Percentiles rank a stretch among this genome's conserved stretches.
Evolutionary conservation across 2,888 invertebrate genomes (phyloP).

Genomic region (Timandra comae): DNA sequence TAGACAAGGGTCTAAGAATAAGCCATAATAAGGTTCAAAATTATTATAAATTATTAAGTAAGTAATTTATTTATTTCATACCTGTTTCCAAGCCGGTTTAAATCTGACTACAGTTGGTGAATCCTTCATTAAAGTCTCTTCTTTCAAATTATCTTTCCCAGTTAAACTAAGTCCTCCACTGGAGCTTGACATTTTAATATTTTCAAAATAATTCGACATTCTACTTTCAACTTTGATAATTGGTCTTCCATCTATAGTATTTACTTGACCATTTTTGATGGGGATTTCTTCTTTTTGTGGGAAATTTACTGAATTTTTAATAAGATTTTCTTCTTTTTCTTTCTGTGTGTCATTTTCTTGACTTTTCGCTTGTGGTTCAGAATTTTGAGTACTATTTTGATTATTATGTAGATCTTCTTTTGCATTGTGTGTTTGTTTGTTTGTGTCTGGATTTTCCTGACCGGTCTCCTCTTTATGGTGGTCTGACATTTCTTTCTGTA

Average conservation of each 20-base stretch:
- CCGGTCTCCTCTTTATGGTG: background rate
- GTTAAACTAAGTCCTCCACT: slow-evolving; percentile 34
- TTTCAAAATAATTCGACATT: slow-evolving; percentile 47
- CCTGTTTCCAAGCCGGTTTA: slow-evolving; percentile 70
- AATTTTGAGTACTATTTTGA: slow-evolving; percentile 6
- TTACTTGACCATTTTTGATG: background rate
- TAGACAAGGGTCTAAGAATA: too few species aligned
- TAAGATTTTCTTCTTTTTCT: slow-evolving; percentile 2
- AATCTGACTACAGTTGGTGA: slow-evolving; percentile 56
- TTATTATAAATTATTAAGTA: too few species aligned
- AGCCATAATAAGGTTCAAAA: too few species aligned
- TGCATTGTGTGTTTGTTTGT: slow-evolving; percentile 1
- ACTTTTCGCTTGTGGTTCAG: slow-evolving; percentile 3
- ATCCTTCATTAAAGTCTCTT: slow-evolving; percentile 42
- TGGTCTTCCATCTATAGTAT: background rate
- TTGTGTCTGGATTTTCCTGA: background rate
- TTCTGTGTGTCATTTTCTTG: slow-evolving; percentile 2
- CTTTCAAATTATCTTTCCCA: slow-evolving; percentile 35
- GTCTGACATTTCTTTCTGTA: background rate
- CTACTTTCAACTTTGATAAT: slow-evolving; percentile 11
- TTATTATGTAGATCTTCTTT: slow-evolving; percentile 5
- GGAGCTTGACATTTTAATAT: slow-evolving; percentile 47
- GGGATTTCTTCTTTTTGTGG: slow-evolving; percentile 2
- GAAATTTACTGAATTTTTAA: too few species aligned
- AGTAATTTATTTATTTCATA: slow-evolving; percentile 25